Base-by-base conservation (phyloP, 2,113 vertebrate species). In the Panthera leo region DNA sequence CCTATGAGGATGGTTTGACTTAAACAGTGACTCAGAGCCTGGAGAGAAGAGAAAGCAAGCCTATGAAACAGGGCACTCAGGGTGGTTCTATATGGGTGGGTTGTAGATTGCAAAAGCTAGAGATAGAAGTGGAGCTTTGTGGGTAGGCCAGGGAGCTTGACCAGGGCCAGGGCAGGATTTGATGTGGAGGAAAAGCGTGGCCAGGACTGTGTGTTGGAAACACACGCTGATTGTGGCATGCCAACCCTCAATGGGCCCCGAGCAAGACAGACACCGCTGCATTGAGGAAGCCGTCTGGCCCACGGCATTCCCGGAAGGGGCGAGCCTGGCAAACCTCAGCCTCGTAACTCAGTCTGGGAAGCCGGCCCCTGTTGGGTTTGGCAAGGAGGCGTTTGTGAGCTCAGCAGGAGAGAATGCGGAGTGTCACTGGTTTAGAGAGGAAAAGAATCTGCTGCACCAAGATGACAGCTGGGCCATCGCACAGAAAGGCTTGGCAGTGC, bases 251-350 rank as follows among this genome's bases (percentile, higher is more conserved):
- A 3, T 29, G 48, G 34, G 80, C 39, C 94, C 94, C 7, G n/a
- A 34, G 67, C 25, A 61, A 68, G 89, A 85, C 36, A 53, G 89
- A 89, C 55, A 61, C 16, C 0, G 0, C 18, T 6, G 48, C 14
- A 51, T 42, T 45, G 25, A 91, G 92, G 93, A 97, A 78, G 80
- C 29, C 3, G 2, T 88, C 92, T 95, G 61, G 85, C 80, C 70
- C 58, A 29, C 0, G 51, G 75, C 79, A 85, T 76, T 75, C 11
- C 75, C 4, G 0, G 76, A 80, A 95, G 68, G 55, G 89, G 23
- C 16, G 11, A 67, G 48, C 68, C 83, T 84, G 97, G 78, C 78
- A 85, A 86, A 73, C 79, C 61, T 73, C 63, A 23, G 73, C 39
- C 73, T 80, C 1, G 0, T 86, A 76, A 67, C 58, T 87, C 82